A percentile compares a stretch with the other conserved stretches of the same genome.
These are phyloP conservation scores for Embiotoca jacksoni DNA, from an alignment of 2,113 vertebrate species.

Conservation along the genomic window DNA sequence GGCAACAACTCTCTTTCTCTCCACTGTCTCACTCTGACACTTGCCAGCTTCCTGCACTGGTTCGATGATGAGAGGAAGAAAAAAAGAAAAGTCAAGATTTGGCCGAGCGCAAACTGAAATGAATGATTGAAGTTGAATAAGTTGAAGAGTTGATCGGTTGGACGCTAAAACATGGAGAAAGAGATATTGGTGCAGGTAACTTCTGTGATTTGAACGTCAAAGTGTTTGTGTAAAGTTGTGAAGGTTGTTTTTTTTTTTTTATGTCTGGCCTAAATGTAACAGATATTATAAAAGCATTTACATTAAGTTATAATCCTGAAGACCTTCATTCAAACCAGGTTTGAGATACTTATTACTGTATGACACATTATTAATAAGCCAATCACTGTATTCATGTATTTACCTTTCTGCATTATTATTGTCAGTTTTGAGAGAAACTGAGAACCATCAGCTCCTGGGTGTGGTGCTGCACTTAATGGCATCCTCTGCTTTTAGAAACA, in stretches of 20 bases:
- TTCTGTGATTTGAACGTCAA: neutral
- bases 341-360: no score
- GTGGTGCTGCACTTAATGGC: no score
- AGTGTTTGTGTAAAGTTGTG: no score
- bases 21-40: conserved; percentile 30
- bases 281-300: no score
- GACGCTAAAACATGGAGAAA: neutral
- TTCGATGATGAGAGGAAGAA: conserved; percentile 5
- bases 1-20: conserved; percentile 21
- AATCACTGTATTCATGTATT: no score
- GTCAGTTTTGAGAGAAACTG: no score
- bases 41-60: neutral
- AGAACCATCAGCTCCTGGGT: no score
- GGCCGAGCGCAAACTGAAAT: conserved; percentile 12
- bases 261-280: neutral
- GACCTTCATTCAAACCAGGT: no score
- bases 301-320: no score
- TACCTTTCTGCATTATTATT: no score
- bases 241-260: neutral
- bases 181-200: neutral
- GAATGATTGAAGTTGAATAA: conserved; percentile 13
- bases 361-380: no score
- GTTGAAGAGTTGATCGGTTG: neutral
- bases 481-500: no score
- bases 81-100: conserved; percentile 36